Conservation (phyloP, 1,140 invertebrate genomes). For the Helicorthomorpha holstii region DNA sequence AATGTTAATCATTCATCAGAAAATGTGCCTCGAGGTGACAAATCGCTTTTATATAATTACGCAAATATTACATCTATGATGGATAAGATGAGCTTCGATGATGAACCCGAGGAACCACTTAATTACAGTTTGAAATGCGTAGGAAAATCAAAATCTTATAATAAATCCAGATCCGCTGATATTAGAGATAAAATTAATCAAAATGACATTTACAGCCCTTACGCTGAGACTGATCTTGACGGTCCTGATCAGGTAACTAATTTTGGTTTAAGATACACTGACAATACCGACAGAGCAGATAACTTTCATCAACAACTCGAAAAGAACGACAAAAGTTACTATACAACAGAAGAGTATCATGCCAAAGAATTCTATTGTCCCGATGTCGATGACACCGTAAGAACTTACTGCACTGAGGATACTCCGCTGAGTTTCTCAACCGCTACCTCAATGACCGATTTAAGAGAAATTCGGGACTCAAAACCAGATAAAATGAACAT, state of each 20-base stretch:
- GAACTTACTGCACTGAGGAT: slow-evolving; percentile 83
- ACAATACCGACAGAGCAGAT: slow-evolving; percentile 31
- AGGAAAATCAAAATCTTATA: background rate
- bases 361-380: slow-evolving; percentile 18
- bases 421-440: slow-evolving; percentile 74
- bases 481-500: too few relatives aligned
- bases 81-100: slow-evolving; percentile 5
- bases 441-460: slow-evolving; percentile 71
- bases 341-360: background rate
- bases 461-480: slow-evolving; percentile 34
- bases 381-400: slow-evolving; percentile 59
- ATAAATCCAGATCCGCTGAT: background rate
- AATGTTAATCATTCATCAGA: background rate
- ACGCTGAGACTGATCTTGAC: slow-evolving; percentile 69
- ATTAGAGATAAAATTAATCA: background rate
- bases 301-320: slow-evolving; percentile 7
- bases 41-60: slow-evolving; percentile 4
- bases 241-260: slow-evolving; percentile 52
- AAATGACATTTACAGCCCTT: slow-evolving; percentile 20
- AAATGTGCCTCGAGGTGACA: background rate
- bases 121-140: slow-evolving; percentile 12
- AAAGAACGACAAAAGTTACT: slow-evolving; percentile 4
- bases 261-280: slow-evolving; percentile 67
- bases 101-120: slow-evolving; percentile 9
- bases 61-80: slow-evolving; percentile 4